These are phyloP conservation scores for Arctocebus calabarensis DNA, from an alignment of 2,797 vertebrate genomes.

Conservation along the genomic window DNA sequence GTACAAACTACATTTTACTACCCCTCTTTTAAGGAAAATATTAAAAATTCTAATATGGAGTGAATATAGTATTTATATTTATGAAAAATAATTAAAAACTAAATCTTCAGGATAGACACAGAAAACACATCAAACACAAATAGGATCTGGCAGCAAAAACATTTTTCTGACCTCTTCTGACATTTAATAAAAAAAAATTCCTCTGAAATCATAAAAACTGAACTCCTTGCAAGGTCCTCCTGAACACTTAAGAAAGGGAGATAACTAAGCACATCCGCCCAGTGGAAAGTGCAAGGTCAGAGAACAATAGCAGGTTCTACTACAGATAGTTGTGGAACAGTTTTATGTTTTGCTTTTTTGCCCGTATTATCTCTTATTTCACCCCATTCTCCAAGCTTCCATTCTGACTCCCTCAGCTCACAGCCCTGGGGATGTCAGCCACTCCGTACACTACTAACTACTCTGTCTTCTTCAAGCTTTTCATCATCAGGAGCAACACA, in stretches of 20 bases:
- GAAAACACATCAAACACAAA: neutral
- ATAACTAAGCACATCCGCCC: neutral
- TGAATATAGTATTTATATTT: neutral
- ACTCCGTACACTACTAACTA: neutral
- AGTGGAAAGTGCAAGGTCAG: neutral
- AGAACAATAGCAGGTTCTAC: neutral
- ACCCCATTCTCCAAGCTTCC: neutral
- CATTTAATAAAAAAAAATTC: neutral
- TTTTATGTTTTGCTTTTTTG: neutral
- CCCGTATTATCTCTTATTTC: neutral
- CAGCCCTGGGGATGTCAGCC: neutral
- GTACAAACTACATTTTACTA: neutral
- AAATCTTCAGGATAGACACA: neutral
- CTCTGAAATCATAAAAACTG: neutral
- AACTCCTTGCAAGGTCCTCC: accelerated
- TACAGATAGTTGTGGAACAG: neutral
- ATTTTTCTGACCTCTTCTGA: neutral
- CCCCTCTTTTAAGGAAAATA: neutral
- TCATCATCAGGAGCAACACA: neutral
- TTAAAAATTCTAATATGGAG: neutral
- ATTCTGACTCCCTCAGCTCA: neutral
- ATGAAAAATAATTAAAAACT: neutral
- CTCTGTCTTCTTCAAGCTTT: neutral
- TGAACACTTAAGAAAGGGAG: neutral
- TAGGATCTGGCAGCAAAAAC: neutral